Evolutionary conservation across 2,888 invertebrate species (phyloP).

Genomic region (Xestoiulus laeticollis): DNA sequence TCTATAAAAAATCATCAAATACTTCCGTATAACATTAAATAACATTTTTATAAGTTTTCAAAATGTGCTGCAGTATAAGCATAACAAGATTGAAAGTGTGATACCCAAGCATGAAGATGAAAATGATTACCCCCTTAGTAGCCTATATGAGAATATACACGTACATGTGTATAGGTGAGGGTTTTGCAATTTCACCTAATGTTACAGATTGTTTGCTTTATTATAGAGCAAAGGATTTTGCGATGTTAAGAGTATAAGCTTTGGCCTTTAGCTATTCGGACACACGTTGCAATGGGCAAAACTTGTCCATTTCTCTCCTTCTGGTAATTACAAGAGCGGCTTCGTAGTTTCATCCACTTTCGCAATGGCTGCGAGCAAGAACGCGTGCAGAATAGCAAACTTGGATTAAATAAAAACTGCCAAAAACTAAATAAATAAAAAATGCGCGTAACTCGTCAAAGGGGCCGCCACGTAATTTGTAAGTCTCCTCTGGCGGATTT

Average conservation of each 20-base stretch:
- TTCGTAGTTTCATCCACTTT: background rate
- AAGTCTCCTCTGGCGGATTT: background rate
- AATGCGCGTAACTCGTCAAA: background rate
- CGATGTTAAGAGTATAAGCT: background rate
- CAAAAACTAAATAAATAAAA: background rate
- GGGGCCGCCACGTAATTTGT: background rate
- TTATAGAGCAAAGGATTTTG: background rate
- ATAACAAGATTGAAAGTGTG: background rate
- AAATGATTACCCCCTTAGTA: background rate
- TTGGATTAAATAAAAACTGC: background rate
- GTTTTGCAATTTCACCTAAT: background rate
- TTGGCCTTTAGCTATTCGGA: background rate
- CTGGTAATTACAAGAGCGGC: background rate
- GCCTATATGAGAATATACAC: background rate
- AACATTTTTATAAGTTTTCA: no score
- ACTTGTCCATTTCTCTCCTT: background rate
- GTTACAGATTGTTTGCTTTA: background rate
- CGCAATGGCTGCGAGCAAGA: background rate
- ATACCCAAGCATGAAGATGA: background rate
- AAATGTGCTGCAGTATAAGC: no score
- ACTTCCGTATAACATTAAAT: no score
- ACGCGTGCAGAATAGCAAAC: background rate
- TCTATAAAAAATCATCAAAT: no score
- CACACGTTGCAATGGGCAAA: background rate
- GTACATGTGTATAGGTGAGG: no score